Conservation (phyloP, 2,113 vertebrate genomes). For the Kryptolebias marmoratus region DNA sequence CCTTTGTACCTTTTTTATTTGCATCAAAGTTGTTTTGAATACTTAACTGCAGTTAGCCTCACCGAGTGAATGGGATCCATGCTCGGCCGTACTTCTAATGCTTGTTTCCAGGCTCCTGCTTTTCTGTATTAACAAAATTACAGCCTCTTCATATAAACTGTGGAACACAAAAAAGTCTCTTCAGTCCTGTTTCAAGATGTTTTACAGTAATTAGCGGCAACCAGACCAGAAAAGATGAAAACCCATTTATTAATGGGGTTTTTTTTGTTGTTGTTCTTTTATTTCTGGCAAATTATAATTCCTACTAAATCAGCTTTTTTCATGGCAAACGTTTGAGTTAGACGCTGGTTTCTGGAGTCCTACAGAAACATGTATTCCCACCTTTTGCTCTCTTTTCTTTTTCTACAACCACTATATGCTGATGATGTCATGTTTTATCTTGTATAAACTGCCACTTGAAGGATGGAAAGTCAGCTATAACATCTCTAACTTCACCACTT, state of each 20-base stretch:
- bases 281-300: background rate
- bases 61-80: no score
- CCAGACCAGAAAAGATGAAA: background rate
- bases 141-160: background rate
- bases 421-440: slow-evolving; percentile 57
- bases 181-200: background rate
- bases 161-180: background rate
- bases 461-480: background rate
- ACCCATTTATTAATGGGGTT: background rate
- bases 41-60: background rate
- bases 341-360: background rate
- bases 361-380: slow-evolving; percentile 8
- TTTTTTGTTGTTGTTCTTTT: background rate
- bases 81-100: no score
- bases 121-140: background rate
- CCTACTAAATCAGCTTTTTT: no score
- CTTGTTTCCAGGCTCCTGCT: background rate
- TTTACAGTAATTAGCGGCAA: background rate
- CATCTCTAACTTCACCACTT: no score
- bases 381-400: background rate
- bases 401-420: slow-evolving; percentile 26
- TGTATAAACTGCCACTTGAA: slow-evolving; percentile 41
- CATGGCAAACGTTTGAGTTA: no score
- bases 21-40: background rate
- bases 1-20: slow-evolving; percentile 12